Evolutionary conservation across 2,797 vertebrate species (phyloP).

Genomic region (Sebastes trivittatus): DNA sequence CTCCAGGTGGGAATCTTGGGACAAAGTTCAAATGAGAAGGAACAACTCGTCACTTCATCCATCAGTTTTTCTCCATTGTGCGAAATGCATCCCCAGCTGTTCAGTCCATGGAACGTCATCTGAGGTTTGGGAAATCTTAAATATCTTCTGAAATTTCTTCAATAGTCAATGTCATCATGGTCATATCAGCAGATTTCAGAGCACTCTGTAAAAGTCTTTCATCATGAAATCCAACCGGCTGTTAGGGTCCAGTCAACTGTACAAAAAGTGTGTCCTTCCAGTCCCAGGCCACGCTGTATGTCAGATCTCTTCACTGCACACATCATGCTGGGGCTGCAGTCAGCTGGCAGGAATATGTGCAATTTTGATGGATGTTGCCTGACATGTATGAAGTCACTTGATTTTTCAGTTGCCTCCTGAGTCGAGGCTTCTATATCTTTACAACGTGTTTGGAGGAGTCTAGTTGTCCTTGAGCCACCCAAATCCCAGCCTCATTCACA

Average conservation of each 20-base stretch:
- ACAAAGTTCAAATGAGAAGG: constrained; percentile 14
- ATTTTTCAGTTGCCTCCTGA: constrained; percentile 5
- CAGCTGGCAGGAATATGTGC: background rate
- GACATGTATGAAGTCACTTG: constrained; percentile 3
- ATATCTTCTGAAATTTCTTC: constrained; percentile 41
- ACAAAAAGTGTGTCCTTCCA: constrained; percentile 22
- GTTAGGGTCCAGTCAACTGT: constrained; percentile 8
- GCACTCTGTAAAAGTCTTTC: constrained; percentile 19
- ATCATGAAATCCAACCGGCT: constrained; percentile 36
- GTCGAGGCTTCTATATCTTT: constrained; percentile 1
- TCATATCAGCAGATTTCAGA: constrained; percentile 18
- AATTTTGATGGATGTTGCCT: background rate
- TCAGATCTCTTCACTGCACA: constrained; percentile 20
- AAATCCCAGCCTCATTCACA: constrained; percentile 2
- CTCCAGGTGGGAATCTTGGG: constrained; percentile 26
- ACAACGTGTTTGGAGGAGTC: background rate
- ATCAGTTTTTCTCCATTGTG: constrained; percentile 7
- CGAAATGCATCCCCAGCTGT: constrained; percentile 14
- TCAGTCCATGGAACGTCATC: constrained; percentile 33
- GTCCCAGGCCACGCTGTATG: constrained; percentile 1
- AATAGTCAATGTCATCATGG: constrained; percentile 3
- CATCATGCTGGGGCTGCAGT: background rate
- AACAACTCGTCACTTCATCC: constrained; percentile 19
- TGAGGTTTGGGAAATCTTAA: constrained; percentile 18
- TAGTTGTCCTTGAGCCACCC: constrained; percentile 15